A percentile compares a stretch with the other conserved stretches of the same genome.
Conservation (phyloP, 1,140 invertebrate genomes). For the Tetragonula clypearis region DNA sequence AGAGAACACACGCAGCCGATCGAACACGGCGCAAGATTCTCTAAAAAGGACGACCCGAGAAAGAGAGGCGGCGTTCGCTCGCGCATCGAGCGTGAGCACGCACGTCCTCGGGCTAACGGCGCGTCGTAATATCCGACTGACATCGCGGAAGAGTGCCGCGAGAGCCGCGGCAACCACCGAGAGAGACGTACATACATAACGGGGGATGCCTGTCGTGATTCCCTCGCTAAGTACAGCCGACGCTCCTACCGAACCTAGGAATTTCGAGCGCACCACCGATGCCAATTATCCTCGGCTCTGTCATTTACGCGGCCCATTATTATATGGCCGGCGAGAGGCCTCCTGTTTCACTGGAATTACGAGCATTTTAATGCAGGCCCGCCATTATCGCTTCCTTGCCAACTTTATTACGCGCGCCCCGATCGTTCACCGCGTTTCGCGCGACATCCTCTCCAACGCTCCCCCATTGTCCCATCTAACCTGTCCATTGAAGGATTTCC, state of each 20-base stretch:
- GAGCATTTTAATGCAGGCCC: slow-evolving; percentile 37
- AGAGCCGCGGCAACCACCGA: not conserved
- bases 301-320: slow-evolving; percentile 44
- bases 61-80: not conserved
- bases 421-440: not conserved
- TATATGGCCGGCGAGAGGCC: slow-evolving; percentile 11
- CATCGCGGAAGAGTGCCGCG: slow-evolving; percentile 17
- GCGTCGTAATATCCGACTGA: slow-evolving; percentile 36
- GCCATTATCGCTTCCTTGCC: slow-evolving; percentile 41
- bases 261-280: slow-evolving; percentile 39
- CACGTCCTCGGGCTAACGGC: slow-evolving; percentile 26
- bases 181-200: too few relatives aligned
- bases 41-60: not conserved
- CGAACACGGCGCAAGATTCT: too few relatives aligned
- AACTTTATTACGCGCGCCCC: slow-evolving; percentile 39
- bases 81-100: slow-evolving; percentile 20
- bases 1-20: too few relatives aligned
- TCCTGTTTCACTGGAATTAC: slow-evolving; percentile 34
- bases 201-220: slow-evolving; percentile 14
- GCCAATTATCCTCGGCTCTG: slow-evolving; percentile 41
- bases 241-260: slow-evolving; percentile 27
- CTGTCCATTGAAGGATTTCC: too few relatives aligned
- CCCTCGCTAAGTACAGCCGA: slow-evolving; percentile 30
- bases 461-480: too few relatives aligned
- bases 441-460: too few relatives aligned